A percentile compares a stretch with the other conserved stretches of the same genome.
Evolutionary conservation across 2,888 invertebrate species (phyloP).

Genomic region (Drosophila differens): DNA sequence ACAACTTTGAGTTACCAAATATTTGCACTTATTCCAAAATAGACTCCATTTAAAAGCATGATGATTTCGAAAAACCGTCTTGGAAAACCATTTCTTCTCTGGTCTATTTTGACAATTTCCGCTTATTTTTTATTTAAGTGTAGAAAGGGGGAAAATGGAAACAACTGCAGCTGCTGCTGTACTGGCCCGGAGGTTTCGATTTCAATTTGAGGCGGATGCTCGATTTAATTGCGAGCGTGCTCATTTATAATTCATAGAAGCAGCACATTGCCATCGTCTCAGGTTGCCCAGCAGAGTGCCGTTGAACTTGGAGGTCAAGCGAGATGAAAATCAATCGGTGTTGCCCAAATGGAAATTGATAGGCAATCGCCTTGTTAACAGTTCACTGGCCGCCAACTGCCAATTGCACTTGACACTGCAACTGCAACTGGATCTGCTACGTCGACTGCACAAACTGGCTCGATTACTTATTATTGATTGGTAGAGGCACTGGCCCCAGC

Average conservation of each 20-base stretch:
- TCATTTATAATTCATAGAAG: constrained; percentile 65
- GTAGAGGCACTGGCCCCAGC: neutral
- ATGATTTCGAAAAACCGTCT: neutral
- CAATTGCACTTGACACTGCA: constrained; percentile 70
- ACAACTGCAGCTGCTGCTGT: constrained; percentile 5
- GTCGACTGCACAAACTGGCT: constrained; percentile 35
- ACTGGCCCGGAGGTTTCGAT: constrained; percentile 70
- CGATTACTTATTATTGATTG: constrained; percentile 39
- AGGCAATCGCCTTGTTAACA: constrained; percentile 45
- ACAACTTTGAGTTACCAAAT: neutral
- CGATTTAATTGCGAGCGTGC: constrained; percentile 66
- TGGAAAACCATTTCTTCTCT: neutral
- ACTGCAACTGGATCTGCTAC: constrained; percentile 35
- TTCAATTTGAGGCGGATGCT: constrained; percentile 80
- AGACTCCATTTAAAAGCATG: neutral
- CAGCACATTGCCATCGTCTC: constrained; percentile 43
- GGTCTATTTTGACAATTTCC: neutral
- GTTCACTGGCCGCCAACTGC: constrained; percentile 62
- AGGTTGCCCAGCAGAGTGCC: constrained; percentile 47
- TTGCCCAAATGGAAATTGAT: constrained; percentile 52
- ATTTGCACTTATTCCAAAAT: neutral
- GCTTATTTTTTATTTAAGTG: neutral
- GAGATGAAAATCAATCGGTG: constrained; percentile 59
- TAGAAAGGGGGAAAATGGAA: constrained; percentile 6
- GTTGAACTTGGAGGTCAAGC: constrained; percentile 69